These are phyloP conservation scores for Mythimna vitellina DNA, from an alignment of 2,888 invertebrate species.

Conservation along the genomic window DNA sequence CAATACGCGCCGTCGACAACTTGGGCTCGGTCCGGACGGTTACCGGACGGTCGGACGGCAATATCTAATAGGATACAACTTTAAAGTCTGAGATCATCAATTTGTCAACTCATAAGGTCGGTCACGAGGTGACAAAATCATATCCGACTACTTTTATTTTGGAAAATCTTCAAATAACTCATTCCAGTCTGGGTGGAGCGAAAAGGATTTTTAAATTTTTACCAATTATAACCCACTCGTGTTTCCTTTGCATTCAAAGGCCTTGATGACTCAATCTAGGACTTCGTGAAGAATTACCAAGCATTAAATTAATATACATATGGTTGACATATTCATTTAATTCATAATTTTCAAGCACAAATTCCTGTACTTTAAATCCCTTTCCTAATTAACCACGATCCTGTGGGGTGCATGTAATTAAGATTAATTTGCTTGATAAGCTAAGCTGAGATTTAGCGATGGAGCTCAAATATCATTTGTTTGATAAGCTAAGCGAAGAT, in stretches of 20 bases:
- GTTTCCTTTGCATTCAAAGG: neutral
- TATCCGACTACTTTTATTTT: too few relatives aligned
- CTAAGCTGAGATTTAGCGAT: constrained; percentile 43
- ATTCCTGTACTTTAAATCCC: constrained; percentile 8
- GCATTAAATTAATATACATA: neutral
- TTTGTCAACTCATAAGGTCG: too few relatives aligned
- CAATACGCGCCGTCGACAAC: too few relatives aligned
- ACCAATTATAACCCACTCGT: neutral
- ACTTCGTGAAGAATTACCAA: too few relatives aligned
- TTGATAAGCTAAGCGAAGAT: constrained; percentile 54
- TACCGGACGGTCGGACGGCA: too few relatives aligned
- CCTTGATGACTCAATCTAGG: too few relatives aligned
- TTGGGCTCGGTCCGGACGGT: too few relatives aligned
- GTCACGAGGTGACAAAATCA: too few relatives aligned
- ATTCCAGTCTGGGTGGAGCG: too few relatives aligned
- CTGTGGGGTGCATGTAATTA: constrained; percentile 50
- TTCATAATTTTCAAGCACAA: constrained; percentile 2
- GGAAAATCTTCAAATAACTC: too few relatives aligned
- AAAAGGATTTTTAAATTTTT: neutral
- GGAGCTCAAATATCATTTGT: constrained; percentile 53
- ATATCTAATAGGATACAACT: too few relatives aligned
- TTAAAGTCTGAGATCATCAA: too few relatives aligned
- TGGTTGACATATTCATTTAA: neutral
- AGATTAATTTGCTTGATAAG: constrained; percentile 56
- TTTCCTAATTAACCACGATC: constrained; percentile 44